These are phyloP conservation scores for Mylabris phalerata DNA, from an alignment of 1,140 invertebrate genomes.

Conservation along the genomic window DNA sequence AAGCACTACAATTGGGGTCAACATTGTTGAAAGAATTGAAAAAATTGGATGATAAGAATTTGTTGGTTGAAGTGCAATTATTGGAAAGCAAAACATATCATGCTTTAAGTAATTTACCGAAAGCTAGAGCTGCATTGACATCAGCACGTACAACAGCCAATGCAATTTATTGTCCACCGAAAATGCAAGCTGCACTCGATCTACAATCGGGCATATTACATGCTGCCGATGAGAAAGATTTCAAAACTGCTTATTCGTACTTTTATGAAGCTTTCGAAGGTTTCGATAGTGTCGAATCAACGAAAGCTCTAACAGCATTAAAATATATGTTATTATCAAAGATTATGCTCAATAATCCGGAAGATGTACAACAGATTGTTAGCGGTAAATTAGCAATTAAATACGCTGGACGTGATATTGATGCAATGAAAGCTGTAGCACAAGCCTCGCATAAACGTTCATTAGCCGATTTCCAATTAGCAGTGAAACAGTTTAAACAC, in stretches of 20 bases:
- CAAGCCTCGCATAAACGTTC: slow-evolving; percentile 94
- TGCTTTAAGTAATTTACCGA: slow-evolving; percentile 92
- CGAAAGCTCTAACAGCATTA: slow-evolving; percentile 85
- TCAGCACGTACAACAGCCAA: slow-evolving; percentile 98
- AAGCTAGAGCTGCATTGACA: slow-evolving; percentile 93
- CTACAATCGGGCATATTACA: slow-evolving; percentile 97
- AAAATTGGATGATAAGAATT: slow-evolving; percentile 98
- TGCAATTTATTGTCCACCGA: slow-evolving; percentile 97
- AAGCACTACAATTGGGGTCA: slow-evolving; percentile 77
- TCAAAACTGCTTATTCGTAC: slow-evolving; percentile 99
- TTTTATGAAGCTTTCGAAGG: slow-evolving; percentile 99
- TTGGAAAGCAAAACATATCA: slow-evolving; percentile 99
- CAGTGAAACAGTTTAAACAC: slow-evolving; percentile 76
- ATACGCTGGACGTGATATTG: slow-evolving; percentile 90
- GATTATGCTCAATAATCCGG: slow-evolving; percentile 93
- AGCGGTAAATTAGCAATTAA: slow-evolving; percentile 95
- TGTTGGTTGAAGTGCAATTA: slow-evolving; percentile 93
- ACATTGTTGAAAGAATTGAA: slow-evolving; percentile 90
- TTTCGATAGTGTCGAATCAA: slow-evolving; percentile 91
- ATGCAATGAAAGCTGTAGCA: slow-evolving; percentile 97
- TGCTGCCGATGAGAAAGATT: slow-evolving; percentile 98
- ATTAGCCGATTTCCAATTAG: slow-evolving; percentile 89
- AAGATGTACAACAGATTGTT: slow-evolving; percentile 93
- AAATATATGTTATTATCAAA: slow-evolving; percentile 99
- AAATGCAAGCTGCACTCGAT: slow-evolving; percentile 94